These are phyloP conservation scores for Spea multiplicata DNA, from an alignment of 2,113 vertebrate species.

Conservation along the genomic window DNA sequence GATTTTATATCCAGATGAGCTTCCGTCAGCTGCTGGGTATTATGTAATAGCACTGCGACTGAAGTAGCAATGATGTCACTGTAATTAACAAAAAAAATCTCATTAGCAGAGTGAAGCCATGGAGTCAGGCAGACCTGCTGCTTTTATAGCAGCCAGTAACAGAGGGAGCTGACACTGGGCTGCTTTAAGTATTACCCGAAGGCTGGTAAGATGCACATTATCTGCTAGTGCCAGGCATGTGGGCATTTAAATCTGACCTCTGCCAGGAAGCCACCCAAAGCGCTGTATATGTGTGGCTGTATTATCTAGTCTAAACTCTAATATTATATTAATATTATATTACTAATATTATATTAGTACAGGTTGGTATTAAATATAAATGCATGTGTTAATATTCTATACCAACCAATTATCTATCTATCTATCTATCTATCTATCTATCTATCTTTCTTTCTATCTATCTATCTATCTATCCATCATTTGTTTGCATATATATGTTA, in stretches of 20 bases:
- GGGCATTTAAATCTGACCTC: slow-evolving; percentile 1
- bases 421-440: slow-evolving; percentile 34
- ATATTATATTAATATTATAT: too few relatives aligned
- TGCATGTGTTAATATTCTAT: background rate
- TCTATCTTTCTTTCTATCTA: slow-evolving; percentile 35
- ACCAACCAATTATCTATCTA: background rate
- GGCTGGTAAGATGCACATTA: background rate
- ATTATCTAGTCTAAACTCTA: background rate
- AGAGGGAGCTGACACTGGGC: background rate
- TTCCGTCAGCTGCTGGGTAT: background rate
- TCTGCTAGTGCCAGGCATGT: slow-evolving; percentile 24
- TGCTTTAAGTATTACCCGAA: background rate
- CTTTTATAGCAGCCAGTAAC: slow-evolving; percentile 10
- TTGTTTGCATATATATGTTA: background rate
- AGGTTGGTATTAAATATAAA: too few relatives aligned
- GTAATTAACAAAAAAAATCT: slow-evolving; percentile 17
- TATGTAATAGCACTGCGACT: slow-evolving; percentile 3
- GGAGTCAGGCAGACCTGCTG: background rate
- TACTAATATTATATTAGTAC: too few relatives aligned
- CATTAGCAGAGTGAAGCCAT: slow-evolving; percentile 12
- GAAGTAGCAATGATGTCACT: slow-evolving; percentile 35
- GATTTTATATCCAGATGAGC: slow-evolving; percentile 7
- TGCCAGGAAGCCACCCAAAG: background rate
- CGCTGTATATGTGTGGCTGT: too few relatives aligned
- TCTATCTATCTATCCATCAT: slow-evolving; percentile 31